phyloP scores from a whole-genome alignment of 2,888 invertebrate species.

The Cremastinae sp. region DNA sequence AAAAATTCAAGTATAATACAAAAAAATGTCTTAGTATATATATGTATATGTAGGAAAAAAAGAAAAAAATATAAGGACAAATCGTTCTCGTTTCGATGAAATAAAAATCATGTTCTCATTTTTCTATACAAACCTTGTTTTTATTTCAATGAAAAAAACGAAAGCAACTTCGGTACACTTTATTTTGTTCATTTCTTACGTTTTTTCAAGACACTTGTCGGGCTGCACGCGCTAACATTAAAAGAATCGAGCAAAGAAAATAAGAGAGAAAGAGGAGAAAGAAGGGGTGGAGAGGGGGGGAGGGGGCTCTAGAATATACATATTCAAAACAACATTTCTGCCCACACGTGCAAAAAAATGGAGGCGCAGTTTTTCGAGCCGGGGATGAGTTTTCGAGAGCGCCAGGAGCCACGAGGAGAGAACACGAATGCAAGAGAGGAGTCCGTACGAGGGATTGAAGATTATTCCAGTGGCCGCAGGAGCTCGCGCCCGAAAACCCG shows the following conservation, averaged over 20 bases:
- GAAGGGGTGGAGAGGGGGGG: neutral
- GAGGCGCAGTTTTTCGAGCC: neutral
- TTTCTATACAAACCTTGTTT: too few relatives aligned
- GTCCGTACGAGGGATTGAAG: constrained; percentile 30
- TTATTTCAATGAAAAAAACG: too few relatives aligned
- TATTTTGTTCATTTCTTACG: too few relatives aligned
- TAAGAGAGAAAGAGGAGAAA: too few relatives aligned
- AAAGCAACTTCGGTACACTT: too few relatives aligned
- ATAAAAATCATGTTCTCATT: too few relatives aligned
- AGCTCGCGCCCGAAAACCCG: constrained; percentile 57
- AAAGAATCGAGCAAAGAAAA: neutral
- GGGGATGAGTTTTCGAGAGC: constrained; percentile 48
- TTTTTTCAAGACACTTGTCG: too few relatives aligned
- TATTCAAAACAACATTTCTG: constrained; percentile 30
- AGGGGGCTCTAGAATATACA: neutral
- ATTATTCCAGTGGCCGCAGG: constrained; percentile 51
- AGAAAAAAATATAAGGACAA: too few relatives aligned
- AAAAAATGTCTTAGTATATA: too few relatives aligned
- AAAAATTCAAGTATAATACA: neutral
- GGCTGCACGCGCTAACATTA: neutral
- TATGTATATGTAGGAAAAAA: too few relatives aligned
- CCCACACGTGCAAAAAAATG: constrained; percentile 38
- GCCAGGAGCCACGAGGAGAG: constrained; percentile 31
- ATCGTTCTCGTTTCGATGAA: too few relatives aligned
- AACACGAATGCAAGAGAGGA: neutral